These are phyloP conservation scores for Cinclus mexicanus DNA, from an alignment of 2,113 vertebrate genomes.

Conservation along the genomic window DNA sequence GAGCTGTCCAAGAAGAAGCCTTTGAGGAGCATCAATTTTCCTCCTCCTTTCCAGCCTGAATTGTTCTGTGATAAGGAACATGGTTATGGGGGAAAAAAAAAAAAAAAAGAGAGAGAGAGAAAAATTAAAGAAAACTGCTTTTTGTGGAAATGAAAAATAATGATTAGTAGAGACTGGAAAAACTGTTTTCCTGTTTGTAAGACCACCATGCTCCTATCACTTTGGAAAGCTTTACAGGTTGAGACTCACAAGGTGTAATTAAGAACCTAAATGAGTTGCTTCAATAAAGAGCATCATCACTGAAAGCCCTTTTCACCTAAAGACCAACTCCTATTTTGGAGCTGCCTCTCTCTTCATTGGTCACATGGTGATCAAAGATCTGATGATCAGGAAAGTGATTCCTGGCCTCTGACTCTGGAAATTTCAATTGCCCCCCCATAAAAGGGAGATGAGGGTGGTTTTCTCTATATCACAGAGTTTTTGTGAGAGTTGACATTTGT, in stretches of 20 bases:
- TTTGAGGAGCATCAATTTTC: not conserved
- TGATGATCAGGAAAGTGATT: not conserved
- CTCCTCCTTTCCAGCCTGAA: not conserved
- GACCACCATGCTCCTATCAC: not conserved
- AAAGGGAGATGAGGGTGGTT: not conserved
- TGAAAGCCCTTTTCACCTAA: not conserved
- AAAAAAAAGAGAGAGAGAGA: not conserved
- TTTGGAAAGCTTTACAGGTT: not conserved
- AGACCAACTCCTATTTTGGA: not conserved
- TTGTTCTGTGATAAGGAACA: not conserved
- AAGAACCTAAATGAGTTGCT: not conserved
- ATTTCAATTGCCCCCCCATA: not conserved
- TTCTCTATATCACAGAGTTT: not conserved
- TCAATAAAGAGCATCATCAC: not conserved
- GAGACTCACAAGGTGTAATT: not conserved
- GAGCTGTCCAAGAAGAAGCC: not conserved
- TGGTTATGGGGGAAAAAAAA: too few relatives aligned
- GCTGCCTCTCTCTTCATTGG: not conserved
- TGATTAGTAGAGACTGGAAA: not conserved
- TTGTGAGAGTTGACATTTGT: not conserved
- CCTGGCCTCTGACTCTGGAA: not conserved
- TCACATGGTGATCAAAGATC: not conserved
- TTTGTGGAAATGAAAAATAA: not conserved
- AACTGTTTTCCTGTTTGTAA: not conserved
- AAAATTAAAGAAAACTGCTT: not conserved